These are phyloP conservation scores for Corythornis madagascariensis DNA, from an alignment of 2,113 vertebrate genomes.

Conservation along the genomic window DNA sequence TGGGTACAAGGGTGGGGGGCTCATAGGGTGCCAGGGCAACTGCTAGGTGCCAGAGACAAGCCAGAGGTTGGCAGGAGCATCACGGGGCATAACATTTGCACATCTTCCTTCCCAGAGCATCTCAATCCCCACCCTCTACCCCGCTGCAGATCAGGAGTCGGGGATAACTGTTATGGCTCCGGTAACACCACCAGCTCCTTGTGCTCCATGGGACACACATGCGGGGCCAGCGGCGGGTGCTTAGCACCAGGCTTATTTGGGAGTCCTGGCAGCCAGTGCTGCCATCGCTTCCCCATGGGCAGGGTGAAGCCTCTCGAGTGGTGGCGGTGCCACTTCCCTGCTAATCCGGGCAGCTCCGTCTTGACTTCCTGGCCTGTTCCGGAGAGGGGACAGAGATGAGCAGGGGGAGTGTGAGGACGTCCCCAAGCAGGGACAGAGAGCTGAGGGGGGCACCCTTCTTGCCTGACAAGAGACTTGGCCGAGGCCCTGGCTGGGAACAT, in stretches of 20 bases:
- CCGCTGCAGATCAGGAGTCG: neutral
- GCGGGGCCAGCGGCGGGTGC: neutral
- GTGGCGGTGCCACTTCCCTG: neutral
- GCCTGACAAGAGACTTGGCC: neutral
- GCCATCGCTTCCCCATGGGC: neutral
- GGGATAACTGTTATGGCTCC: neutral
- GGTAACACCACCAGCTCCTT: neutral
- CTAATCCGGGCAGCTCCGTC: neutral
- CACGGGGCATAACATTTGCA: neutral
- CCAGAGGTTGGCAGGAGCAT: neutral
- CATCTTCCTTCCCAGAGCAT: neutral
- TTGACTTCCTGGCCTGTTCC: neutral
- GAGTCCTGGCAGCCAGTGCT: neutral
- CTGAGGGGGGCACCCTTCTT: neutral
- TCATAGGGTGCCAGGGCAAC: neutral
- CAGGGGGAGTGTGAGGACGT: neutral
- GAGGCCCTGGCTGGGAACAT: neutral
- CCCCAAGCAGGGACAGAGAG: neutral
- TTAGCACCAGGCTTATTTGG: neutral
- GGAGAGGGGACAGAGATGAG: neutral
- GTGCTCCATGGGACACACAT: neutral
- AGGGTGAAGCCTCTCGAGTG: neutral
- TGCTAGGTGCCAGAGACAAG: neutral
- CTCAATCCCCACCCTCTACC: neutral
- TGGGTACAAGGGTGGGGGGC: neutral